Conservation (phyloP, 2,888 invertebrate species). For the Frankliniella fusca region DNA sequence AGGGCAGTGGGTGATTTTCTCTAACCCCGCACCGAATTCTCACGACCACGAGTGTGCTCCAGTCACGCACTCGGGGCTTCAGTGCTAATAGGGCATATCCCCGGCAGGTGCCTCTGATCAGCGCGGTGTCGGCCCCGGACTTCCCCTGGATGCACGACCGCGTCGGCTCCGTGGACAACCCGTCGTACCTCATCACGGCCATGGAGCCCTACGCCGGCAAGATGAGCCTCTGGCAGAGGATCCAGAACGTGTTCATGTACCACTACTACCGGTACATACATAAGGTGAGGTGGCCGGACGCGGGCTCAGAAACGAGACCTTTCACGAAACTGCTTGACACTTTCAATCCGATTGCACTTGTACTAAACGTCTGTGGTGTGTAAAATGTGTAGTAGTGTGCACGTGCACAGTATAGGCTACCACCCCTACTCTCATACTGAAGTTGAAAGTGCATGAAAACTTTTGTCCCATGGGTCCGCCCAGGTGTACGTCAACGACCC, state of each 20-base stretch:
- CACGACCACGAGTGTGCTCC: no score
- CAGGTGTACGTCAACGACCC: slow-evolving; percentile 34
- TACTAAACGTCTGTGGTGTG: no score
- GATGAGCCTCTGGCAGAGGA: slow-evolving; percentile 47
- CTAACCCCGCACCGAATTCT: no score
- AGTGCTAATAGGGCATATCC: no score
- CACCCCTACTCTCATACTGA: no score
- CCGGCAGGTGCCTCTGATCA: slow-evolving; percentile 36
- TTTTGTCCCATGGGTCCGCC: neutral
- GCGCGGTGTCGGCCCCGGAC: slow-evolving; percentile 37
- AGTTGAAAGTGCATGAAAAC: no score
- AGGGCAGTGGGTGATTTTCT: no score
- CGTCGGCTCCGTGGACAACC: slow-evolving; percentile 39
- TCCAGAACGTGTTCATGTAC: slow-evolving; percentile 48
- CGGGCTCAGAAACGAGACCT: slow-evolving; percentile 27
- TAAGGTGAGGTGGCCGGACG: neutral
- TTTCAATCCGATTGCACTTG: no score
- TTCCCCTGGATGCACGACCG: slow-evolving; percentile 39
- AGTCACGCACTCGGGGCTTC: no score
- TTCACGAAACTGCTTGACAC: neutral
- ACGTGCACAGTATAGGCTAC: no score
- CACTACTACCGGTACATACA: neutral
- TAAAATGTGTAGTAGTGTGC: no score
- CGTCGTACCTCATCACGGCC: slow-evolving; percentile 38
- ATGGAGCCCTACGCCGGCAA: slow-evolving; percentile 35